Base-by-base conservation (phyloP, 35 echinoderm and acorn worm genomes). In the Anneissia japonica region DNA sequence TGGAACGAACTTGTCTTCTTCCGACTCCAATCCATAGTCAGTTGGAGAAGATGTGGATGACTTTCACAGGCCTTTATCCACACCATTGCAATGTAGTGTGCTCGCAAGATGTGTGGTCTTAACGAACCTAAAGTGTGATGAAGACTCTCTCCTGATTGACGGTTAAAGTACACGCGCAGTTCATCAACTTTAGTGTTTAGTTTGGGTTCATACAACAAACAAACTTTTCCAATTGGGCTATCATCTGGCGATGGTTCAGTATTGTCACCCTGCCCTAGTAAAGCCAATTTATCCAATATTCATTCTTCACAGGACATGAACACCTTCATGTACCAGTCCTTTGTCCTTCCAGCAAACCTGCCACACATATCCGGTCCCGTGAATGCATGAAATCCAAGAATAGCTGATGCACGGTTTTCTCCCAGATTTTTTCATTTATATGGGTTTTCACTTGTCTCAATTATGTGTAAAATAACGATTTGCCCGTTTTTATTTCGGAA, bases 301-400 rank as follows among this genome's bases (percentile, higher is more conserved):
- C 32, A 35, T 31, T 17, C 77, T 35, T 79, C 74, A n/a, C 74
- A 76, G 74, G 74, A 5, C 74, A 76, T 76, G n/a, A 76, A 76
- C 74, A 76, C 74, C 4, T 79, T 79, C 77, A 79, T 79, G 34
- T 32, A 79, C 77, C 77, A 79, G 0, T 79, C 77, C 32, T 79
- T 79, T 34, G 77, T 79, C 17, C 77, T 79, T 32, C 21, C 77
- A 37, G 77, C 77, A 37, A 79, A 79, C 77, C 26, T 79, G 21
- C 77, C 77, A 79, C 28, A 79, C 33, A 35, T 79, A 79, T 79
- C 77, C 19, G 77, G 6, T 34, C 77, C 33, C 16, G 77, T 79
- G 17, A 79, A 79, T 37, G 77, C 32, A 79, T 79, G 77, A 79
- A 79, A 79, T 37, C 77, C 28, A 21, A 79, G 32, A 79, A 79